Base-by-base conservation (phyloP, 2,888 invertebrate genomes). In the Neoscelio sp. region DNA sequence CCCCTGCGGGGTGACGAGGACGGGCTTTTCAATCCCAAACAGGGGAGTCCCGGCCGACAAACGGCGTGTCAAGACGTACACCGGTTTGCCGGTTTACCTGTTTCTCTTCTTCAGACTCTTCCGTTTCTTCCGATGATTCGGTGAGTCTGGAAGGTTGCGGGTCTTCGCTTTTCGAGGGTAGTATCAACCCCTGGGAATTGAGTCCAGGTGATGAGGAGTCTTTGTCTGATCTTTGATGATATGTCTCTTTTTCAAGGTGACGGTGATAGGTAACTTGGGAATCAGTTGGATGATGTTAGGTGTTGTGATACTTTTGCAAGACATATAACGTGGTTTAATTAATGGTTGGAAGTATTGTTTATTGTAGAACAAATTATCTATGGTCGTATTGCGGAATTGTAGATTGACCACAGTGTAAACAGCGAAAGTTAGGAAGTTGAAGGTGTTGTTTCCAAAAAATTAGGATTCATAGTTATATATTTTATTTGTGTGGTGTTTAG, bases 131-230 rank as follows among this genome's bases (percentile, higher is more conserved):
- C 17, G 26, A 5, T 17, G 26, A 5, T 17, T 26, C 35, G 28
- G 7, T 12, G n/a, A 2, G 35, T 28, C 13, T 42, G 58, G 38
- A 67, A 75, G 67, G 70, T 62, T 67, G 74, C 64, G 38, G 56
- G 40, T 65, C 54, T 71, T 65, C 44, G 33, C 10, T 42, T 56
- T 74, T 52, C 8, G 46, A 54, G 74, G 67, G 68, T 44, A 35
- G 54, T 26, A 75, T 60, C 62, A 70, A 74, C 80, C 78, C 82
- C 60, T 84, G 84, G 84, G 84, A 84, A 84, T 76, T 48, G 35
- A 44, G 46, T 74, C 84, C 83, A 83, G 84, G 82, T 83, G 84
- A 81, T 18, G 33, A 12, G 18, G 18, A 20, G 40, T 50, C 78
- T 75, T 75, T 75, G 75, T 79, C 52, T 54, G 56, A 58, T 58